Percentiles rank a stretch among this genome's conserved stretches.
These are phyloP conservation scores for Stichopus horrens DNA, from an alignment of 53 echinoderm and acorn worm species.

Conservation along the genomic window DNA sequence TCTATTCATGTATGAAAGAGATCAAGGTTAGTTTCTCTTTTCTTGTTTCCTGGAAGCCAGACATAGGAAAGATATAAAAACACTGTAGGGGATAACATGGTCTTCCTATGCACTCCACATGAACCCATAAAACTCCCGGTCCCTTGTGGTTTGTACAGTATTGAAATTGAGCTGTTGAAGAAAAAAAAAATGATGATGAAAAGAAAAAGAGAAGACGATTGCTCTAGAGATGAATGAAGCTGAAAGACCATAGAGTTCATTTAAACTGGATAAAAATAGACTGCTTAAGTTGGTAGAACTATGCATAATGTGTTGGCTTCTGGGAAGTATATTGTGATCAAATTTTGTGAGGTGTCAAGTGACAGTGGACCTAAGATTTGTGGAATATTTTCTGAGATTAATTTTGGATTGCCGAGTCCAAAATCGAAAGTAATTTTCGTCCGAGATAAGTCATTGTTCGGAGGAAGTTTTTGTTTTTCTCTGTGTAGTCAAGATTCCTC, in stretches of 20 bases:
- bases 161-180: neutral
- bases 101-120: slow-evolving; percentile 17
- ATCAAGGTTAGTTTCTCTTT: neutral
- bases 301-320: too few relatives aligned
- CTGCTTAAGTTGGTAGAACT: neutral
- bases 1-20: neutral
- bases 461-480: too few relatives aligned
- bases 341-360: too few relatives aligned
- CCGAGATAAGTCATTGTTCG: too few relatives aligned
- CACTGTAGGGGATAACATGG: slow-evolving; percentile 18
- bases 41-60: slow-evolving; percentile 26
- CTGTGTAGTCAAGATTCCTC: too few relatives aligned
- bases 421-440: too few relatives aligned
- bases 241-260: neutral
- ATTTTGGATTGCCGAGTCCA: too few relatives aligned
- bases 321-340: too few relatives aligned
- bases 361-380: too few relatives aligned
- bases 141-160: slow-evolving; percentile 1
- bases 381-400: too few relatives aligned
- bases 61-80: slow-evolving; percentile 17
- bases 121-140: slow-evolving; percentile 6
- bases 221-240: neutral
- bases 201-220: too few relatives aligned
- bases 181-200: too few relatives aligned
- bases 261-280: neutral